Conservation (phyloP, 2,113 vertebrate species). For the Crotalus horridus region DNA sequence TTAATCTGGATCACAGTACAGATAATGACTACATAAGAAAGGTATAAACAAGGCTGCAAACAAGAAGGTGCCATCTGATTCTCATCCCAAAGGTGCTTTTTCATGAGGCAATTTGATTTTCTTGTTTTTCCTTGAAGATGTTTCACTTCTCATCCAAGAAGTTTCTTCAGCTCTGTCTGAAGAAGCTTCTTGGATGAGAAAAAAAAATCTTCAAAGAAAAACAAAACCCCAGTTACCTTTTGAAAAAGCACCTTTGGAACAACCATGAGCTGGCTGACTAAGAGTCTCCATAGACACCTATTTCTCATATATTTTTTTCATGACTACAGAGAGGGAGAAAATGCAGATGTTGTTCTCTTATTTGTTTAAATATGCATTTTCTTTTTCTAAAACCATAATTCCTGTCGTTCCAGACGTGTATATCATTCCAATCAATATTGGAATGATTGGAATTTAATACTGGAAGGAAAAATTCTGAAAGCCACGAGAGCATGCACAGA, state of each 20-base stretch:
- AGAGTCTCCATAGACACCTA: not conserved
- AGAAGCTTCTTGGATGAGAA: not conserved
- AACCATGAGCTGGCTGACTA: not conserved
- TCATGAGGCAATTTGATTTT: too few species aligned
- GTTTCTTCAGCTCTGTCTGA: not conserved
- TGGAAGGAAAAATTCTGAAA: not conserved
- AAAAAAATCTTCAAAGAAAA: not conserved
- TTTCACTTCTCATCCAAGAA: not conserved
- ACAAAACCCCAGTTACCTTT: not conserved
- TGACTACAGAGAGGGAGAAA: not conserved
- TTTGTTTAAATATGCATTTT: not conserved
- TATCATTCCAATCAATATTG: not conserved
- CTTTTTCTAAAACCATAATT: not conserved
- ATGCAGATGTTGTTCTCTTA: not conserved
- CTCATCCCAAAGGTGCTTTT: not conserved
- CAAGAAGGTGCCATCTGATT: not conserved
- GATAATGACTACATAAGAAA: not conserved
- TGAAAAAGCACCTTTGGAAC: not conserved
- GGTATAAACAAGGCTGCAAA: not conserved
- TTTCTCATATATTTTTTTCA: not conserved
- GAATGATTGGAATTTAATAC: not conserved
- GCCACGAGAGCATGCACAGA: not conserved
- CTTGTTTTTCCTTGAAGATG: not conserved
- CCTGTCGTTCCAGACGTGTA: not conserved
- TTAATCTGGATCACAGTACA: not conserved